Conservation (phyloP, 2,797 vertebrate species). For the Lithobates pipiens region DNA sequence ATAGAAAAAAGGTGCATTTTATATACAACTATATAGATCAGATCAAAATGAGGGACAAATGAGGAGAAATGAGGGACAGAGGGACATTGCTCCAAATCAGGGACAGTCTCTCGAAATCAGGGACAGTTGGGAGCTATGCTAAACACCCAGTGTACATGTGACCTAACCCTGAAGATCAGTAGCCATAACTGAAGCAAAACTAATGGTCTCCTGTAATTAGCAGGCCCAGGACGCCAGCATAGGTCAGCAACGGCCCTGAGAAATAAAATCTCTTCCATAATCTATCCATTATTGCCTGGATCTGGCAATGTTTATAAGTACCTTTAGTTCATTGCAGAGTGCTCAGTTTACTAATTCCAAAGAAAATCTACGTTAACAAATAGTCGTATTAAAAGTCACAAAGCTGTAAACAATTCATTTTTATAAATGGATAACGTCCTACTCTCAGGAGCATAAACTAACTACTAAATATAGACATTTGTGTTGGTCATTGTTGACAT, state of each 20-base stretch:
- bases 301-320: background rate
- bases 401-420: background rate
- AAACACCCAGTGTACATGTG: too few species aligned
- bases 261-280: background rate
- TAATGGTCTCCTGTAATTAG: too few species aligned
- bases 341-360: background rate
- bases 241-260: background rate
- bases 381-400: background rate
- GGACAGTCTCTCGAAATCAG: too few species aligned
- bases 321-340: background rate
- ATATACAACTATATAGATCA: too few species aligned
- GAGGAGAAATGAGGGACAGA: too few species aligned
- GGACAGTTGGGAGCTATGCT: too few species aligned
- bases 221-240: too few species aligned
- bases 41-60: too few species aligned
- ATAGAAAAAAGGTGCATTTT: too few species aligned
- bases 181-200: too few species aligned
- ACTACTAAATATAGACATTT: conserved; percentile 19
- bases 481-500: conserved; percentile 4
- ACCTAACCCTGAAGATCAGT: too few species aligned
- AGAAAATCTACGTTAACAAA: background rate
- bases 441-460: background rate
- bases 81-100: too few species aligned
- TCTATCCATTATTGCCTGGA: background rate
- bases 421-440: conserved; percentile 4